Percentiles rank a stretch among this genome's conserved stretches.
These are phyloP conservation scores for Donacobius atricapilla DNA, from an alignment of 2,113 vertebrate species.

Conservation along the genomic window DNA sequence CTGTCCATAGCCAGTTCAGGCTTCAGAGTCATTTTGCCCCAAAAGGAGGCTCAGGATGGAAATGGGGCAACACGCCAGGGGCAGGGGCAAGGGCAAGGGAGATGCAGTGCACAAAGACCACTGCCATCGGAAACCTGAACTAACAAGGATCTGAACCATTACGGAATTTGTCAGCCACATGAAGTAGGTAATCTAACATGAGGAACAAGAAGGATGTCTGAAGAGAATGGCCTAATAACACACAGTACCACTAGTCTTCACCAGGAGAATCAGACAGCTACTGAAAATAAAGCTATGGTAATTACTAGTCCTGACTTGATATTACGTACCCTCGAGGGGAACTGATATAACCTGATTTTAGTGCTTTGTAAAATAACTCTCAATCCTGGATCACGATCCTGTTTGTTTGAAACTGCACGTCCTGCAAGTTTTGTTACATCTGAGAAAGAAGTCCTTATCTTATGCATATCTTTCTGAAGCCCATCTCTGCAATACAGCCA, in stretches of 20 bases:
- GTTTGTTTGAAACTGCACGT: not conserved
- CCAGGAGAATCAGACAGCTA: not conserved
- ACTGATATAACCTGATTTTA: not conserved
- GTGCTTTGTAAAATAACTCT: not conserved
- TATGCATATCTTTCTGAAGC: not conserved
- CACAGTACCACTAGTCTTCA: not conserved
- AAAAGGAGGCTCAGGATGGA: not conserved
- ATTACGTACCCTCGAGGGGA: not conserved
- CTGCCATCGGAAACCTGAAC: not conserved
- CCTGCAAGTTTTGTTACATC: not conserved
- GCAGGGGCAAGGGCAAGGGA: not conserved
- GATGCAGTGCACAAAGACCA: not conserved
- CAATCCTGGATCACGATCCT: fast-evolving
- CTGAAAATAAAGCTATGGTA: not conserved
- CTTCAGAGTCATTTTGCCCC: not conserved
- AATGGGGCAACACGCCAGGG: not conserved
- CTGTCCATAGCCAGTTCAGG: not conserved
- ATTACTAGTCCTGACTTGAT: not conserved
- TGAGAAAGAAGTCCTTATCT: not conserved
- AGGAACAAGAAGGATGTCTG: not conserved
- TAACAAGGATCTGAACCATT: not conserved
- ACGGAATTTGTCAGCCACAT: not conserved
- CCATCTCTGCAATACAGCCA: not conserved
- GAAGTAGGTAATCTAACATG: not conserved
- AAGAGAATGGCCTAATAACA: not conserved